Conservation (phyloP, 1,140 invertebrate genomes). For the Caenorhabditis brenneri region DNA sequence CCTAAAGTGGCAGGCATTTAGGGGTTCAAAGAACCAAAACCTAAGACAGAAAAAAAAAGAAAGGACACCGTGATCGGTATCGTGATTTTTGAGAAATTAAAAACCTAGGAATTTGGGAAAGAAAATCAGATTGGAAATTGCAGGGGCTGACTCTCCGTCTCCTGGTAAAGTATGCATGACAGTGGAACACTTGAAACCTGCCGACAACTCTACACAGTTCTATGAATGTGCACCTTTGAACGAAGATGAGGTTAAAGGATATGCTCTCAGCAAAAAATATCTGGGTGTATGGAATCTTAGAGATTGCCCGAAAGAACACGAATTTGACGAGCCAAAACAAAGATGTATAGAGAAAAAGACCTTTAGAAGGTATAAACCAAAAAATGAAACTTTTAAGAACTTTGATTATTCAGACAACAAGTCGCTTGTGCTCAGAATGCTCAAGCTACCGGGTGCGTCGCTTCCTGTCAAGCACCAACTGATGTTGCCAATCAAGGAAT, state of each 20-base stretch:
- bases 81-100: not conserved
- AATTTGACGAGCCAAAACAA: conserved; percentile 63
- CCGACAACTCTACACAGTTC: conserved; percentile 53
- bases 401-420: conserved; percentile 54
- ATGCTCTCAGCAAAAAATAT: conserved; percentile 50
- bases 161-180: conserved; percentile 61
- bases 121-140: not conserved
- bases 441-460: conserved; percentile 49
- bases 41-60: not conserved
- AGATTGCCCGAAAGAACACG: conserved; percentile 55
- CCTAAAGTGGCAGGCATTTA: not conserved
- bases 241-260: conserved; percentile 59
- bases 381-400: not conserved
- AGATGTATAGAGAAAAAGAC: conserved; percentile 63
- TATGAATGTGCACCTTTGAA: conserved; percentile 62
- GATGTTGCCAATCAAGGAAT: conserved; percentile 52
- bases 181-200: conserved; percentile 58
- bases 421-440: conserved; percentile 57
- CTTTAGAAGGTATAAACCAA: conserved; percentile 16
- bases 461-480: conserved; percentile 52
- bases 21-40: conserved; percentile 25
- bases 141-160: conserved; percentile 3
- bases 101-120: not conserved
- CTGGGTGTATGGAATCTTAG: conserved; percentile 61
- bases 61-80: not conserved